phyloP scores from a whole-genome alignment of 92 coral and sea anemone species.

The Paragorgia papillata region DNA sequence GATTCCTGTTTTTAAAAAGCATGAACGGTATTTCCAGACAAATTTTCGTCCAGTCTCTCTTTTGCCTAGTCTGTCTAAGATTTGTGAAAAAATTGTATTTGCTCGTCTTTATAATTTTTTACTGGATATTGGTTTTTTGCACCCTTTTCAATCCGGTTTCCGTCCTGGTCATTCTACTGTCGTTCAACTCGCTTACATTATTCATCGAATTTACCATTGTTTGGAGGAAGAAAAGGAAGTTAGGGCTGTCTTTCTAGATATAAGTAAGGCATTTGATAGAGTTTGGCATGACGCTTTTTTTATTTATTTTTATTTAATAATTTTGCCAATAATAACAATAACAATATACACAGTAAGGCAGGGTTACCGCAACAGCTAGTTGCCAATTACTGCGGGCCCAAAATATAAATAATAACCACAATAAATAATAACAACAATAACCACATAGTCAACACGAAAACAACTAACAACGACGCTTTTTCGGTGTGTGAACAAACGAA shows the following conservation, averaged over 20 bases:
- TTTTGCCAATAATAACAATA: no score
- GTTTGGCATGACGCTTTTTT: slow-evolving; percentile 57
- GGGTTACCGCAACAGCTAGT: no score
- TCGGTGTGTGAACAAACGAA: no score
- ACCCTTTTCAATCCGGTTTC: slow-evolving; percentile 5
- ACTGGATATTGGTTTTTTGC: slow-evolving; percentile 40
- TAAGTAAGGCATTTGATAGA: slow-evolving; percentile 57
- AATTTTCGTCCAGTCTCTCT: slow-evolving; percentile 56
- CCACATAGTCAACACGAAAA: no score
- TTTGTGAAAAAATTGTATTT: slow-evolving; percentile 54
- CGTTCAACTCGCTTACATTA: slow-evolving; percentile 40
- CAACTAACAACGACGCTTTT: no score
- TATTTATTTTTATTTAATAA: no score
- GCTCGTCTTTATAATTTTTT: slow-evolving; percentile 47
- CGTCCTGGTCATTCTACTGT: slow-evolving; percentile 56
- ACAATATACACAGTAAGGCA: no score
- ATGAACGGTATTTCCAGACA: slow-evolving; percentile 33
- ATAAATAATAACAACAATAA: no score
- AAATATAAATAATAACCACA: no score
- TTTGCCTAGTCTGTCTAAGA: slow-evolving; percentile 50
- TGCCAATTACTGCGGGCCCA: no score
- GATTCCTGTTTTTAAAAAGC: no score
- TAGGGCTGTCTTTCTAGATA: slow-evolving; percentile 52
- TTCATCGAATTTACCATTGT: slow-evolving; percentile 44
- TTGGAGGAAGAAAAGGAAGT: slow-evolving; percentile 57